A percentile compares a stretch with the other conserved stretches of the same genome.
Evolutionary conservation across 2,113 vertebrate species (phyloP).

Genomic region (Urocitellus parryii): DNA sequence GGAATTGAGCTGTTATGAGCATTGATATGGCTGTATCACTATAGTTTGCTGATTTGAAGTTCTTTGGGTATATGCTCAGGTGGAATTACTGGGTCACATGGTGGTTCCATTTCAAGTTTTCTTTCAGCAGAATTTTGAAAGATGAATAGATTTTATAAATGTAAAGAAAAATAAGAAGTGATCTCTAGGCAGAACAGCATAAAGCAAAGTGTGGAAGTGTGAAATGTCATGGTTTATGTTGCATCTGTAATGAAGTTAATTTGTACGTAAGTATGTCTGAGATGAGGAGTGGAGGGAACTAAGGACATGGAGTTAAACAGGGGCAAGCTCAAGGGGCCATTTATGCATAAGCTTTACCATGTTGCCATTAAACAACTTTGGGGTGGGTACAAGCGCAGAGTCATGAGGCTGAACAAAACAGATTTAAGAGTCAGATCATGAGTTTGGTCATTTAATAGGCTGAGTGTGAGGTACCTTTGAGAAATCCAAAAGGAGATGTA

Average conservation of each 20-base stretch:
- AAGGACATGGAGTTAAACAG: background rate
- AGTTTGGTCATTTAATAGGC: background rate
- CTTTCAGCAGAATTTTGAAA: background rate
- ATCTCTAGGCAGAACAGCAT: background rate
- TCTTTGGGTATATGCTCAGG: too few relatives aligned
- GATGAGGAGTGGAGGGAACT: background rate
- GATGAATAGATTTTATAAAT: background rate
- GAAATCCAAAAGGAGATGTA: background rate
- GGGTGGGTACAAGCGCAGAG: background rate
- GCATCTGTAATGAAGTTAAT: background rate
- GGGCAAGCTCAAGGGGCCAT: background rate
- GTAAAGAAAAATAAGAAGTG: background rate
- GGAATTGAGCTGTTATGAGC: too few relatives aligned
- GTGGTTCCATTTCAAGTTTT: too few relatives aligned
- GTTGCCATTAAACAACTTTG: rapidly evolving
- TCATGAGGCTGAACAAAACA: background rate
- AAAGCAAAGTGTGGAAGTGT: background rate
- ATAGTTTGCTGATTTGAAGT: too few relatives aligned
- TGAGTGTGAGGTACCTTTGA: background rate
- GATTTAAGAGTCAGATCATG: background rate
- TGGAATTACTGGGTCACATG: too few relatives aligned
- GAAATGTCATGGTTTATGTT: background rate
- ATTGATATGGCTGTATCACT: too few relatives aligned
- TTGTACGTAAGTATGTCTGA: background rate
- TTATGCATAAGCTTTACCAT: rapidly evolving